phyloP scores from a whole-genome alignment of 2,113 vertebrate genomes.

The Neodontobutis hainanensis region DNA sequence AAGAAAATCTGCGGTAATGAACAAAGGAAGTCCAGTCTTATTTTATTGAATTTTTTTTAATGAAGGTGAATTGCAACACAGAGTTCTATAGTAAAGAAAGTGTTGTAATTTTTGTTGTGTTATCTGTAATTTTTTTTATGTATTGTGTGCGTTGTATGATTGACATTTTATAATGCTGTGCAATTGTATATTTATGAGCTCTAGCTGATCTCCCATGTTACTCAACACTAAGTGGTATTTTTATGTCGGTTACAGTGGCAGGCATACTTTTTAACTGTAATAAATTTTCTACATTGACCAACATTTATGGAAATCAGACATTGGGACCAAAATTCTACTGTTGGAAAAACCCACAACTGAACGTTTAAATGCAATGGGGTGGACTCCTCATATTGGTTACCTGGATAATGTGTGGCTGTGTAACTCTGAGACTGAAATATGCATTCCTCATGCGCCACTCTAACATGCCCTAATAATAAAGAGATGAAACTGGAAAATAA shows the following conservation, averaged over 20 bases:
- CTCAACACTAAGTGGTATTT: not conserved
- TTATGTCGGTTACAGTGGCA: conserved; percentile 7
- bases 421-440: no score
- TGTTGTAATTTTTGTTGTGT: conserved; percentile 15
- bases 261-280: conserved; percentile 25
- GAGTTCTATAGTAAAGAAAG: not conserved
- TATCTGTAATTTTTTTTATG: conserved; percentile 20
- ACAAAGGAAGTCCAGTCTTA: not conserved
- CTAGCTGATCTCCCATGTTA: conserved; percentile 11
- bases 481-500: no score
- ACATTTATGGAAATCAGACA: no score
- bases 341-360: no score
- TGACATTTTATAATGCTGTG: conserved; percentile 9
- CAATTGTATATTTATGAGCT: conserved; percentile 17
- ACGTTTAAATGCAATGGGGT: no score
- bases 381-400: no score
- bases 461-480: no score
- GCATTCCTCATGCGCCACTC: no score
- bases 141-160: not conserved
- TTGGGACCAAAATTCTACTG: no score
- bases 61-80: not conserved
- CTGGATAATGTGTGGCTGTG: no score
- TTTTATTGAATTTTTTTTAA: conserved; percentile 1
- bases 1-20: not conserved
- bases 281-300: conserved; percentile 24